Base-by-base conservation (phyloP, 2,113 vertebrate genomes). In the Hydrochoerus hydrochaeris region DNA sequence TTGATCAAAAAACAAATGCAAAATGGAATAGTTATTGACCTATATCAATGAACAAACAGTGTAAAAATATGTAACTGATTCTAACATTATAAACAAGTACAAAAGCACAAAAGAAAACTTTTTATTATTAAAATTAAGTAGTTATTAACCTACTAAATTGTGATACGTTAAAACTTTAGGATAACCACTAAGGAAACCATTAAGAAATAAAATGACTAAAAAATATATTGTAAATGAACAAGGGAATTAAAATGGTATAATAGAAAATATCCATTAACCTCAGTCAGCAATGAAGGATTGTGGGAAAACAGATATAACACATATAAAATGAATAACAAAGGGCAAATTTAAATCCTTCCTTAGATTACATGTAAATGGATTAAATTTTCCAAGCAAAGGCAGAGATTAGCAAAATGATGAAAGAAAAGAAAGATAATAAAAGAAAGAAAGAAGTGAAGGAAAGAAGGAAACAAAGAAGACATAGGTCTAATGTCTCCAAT, bases 151-250 rank as follows among this genome's bases (percentile, higher is more conserved):
- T 85, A 38, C 30, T 77, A 88, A 77, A 91, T 58, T 82, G 17
- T 63, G 32, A 85, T 24, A 96, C 82, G 90, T 83, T 88, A 85
- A 95, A 75, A 94, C 41, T 73, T 85, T 78, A 77, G 54, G 35
- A 8, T 69, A 94, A 78, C 38, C 24, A 63, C 11, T 19, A 90
- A 65, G 57, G 44, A 10, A 92, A 5, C 3, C 46, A 87, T 38
- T 84, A 90, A 86, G 49, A 94, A 94, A 63, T 63, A 89, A 94
- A 91, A n/a, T 84, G 86, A 63, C 20, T 86, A 62, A 94, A 94
- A 83, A 71, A 32, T n/a, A 77, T 75, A 49, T 32, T 63, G 6
- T 38, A 63, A 87, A 58, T 83, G 26, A 94, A 41, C 17, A 54
- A 67, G 9, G 5, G 2, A 69, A 95, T 86, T 84, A 73, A 83